Conservation (phyloP, 92 coral and sea anemone genomes). For the Desmophyllum pertusum region DNA sequence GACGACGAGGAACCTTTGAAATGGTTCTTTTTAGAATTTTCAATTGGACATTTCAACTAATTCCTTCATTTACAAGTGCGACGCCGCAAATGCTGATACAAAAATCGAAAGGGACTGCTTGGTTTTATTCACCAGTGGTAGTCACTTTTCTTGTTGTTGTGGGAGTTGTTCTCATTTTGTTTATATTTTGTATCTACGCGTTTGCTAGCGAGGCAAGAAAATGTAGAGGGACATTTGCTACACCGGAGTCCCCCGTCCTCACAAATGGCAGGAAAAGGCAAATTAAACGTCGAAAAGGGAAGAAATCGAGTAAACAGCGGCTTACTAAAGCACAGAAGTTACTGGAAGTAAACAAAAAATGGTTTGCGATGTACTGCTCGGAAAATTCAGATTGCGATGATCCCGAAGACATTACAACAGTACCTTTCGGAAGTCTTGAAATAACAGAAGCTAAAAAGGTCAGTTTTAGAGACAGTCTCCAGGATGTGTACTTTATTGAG, state of each 20-base stretch:
- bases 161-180: background rate
- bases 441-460: constrained; percentile 24
- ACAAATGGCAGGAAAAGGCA: background rate
- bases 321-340: constrained; percentile 14
- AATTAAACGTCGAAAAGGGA: constrained; percentile 6
- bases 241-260: background rate
- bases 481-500: constrained; percentile 43
- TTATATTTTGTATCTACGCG: background rate
- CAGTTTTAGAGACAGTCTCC: constrained; percentile 43
- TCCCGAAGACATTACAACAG: background rate
- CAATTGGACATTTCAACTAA: constrained; percentile 2
- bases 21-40: background rate
- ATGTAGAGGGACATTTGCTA: background rate
- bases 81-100: background rate
- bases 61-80: background rate
- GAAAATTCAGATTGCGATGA: constrained; percentile 28
- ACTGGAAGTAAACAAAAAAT: constrained; percentile 30
- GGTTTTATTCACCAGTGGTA: background rate
- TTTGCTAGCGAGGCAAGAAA: background rate
- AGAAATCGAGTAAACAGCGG: constrained; percentile 11
- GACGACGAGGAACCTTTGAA: background rate
- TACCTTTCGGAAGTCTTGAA: constrained; percentile 21
- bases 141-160: background rate
- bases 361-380: constrained; percentile 17
- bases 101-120: background rate